phyloP scores from a whole-genome alignment of 2,113 vertebrate species.

The Fukomys damarensis region DNA sequence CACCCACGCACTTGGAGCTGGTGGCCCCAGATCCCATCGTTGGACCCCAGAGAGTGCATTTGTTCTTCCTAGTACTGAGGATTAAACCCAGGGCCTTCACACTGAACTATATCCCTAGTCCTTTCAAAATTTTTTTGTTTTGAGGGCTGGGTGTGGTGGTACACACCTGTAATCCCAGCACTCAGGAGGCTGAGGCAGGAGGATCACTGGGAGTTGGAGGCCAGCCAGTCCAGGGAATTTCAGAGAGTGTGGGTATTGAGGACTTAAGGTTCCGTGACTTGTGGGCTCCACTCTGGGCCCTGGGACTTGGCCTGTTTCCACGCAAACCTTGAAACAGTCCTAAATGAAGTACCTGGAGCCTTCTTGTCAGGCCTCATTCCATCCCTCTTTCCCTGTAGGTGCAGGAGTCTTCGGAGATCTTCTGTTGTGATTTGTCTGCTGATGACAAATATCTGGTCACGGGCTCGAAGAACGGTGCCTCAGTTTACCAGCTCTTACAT shows the following conservation, averaged over 20 bases:
- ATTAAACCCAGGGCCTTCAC: not conserved
- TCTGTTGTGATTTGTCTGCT: conserved; percentile 70
- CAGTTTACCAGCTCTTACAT: conserved; percentile 59
- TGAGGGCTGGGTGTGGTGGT: not conserved
- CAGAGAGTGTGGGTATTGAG: not conserved
- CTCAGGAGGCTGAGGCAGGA: not conserved
- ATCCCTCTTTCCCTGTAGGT: not conserved
- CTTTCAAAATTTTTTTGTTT: not conserved
- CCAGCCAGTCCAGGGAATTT: not conserved
- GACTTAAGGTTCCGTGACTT: not conserved
- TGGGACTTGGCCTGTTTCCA: not conserved
- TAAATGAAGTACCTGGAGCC: not conserved
- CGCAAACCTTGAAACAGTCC: not conserved
- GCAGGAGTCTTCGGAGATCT: conserved; percentile 54
- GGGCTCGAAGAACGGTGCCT: conserved; percentile 60
- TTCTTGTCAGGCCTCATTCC: not conserved
- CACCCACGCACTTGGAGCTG: not conserved
- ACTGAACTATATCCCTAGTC: not conserved
- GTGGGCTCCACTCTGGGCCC: not conserved
- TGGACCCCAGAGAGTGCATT: not conserved
- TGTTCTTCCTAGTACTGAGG: not conserved
- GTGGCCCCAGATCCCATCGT: not conserved
- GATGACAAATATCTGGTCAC: conserved; percentile 75
- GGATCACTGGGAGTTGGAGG: not conserved
- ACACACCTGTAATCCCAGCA: not conserved